phyloP scores from a whole-genome alignment of 2,113 vertebrate genomes.

The Microtus pennsylvanicus region DNA sequence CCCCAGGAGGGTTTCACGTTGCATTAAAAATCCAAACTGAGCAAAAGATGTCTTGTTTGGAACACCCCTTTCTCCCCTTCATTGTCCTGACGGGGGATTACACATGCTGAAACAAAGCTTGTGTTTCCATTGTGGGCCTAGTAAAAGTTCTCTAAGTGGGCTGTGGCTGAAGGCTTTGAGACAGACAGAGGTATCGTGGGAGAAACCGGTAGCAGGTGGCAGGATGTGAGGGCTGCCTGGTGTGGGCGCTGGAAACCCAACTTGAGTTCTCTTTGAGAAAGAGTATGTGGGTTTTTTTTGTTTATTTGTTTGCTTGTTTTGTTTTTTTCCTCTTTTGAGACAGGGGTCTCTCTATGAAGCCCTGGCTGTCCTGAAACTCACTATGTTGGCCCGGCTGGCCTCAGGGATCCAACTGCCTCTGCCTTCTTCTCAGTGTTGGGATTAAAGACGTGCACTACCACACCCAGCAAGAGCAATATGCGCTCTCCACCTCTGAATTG shows the following conservation, averaged over 20 bases:
- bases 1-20: not conserved
- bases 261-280: not conserved
- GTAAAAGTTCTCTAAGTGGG: not conserved
- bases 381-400: not conserved
- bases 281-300: too few species aligned
- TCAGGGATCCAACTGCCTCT: not conserved
- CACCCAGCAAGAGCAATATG: not conserved
- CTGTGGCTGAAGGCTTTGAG: not conserved
- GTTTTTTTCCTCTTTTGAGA: not conserved
- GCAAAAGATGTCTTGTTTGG: conserved; percentile 37
- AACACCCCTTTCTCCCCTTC: conserved; percentile 1
- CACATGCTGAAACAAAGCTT: not conserved
- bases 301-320: not conserved
- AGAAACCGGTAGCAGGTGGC: not conserved
- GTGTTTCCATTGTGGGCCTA: not conserved
- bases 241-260: not conserved
- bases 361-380: not conserved
- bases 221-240: not conserved
- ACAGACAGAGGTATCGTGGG: fast-evolving
- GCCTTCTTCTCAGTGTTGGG: not conserved
- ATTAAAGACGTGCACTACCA: too few species aligned
- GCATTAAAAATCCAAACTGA: conserved; percentile 45
- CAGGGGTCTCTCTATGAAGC: not conserved
- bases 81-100: not conserved
- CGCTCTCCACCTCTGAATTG: too few species aligned